Evolutionary conservation across 2,113 vertebrate species (phyloP).

Genomic region (Brachionichthys hirsutus): DNA sequence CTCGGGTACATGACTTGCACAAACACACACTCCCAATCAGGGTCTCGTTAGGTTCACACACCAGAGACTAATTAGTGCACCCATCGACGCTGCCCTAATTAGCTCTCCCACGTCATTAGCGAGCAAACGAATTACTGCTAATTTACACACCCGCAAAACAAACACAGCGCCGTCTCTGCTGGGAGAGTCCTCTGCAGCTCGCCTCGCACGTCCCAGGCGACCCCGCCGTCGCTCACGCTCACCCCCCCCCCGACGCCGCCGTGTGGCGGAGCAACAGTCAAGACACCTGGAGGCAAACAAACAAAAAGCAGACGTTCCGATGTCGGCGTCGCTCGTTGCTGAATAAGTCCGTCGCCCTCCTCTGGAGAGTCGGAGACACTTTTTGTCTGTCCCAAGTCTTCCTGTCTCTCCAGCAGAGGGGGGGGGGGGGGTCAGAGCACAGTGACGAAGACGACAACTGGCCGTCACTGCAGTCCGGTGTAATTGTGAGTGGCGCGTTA

Average conservation of each 20-base stretch:
- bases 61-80: constrained; percentile 81
- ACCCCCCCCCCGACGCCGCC: neutral
- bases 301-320: neutral
- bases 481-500: constrained; percentile 36
- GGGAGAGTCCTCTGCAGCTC: constrained; percentile 59
- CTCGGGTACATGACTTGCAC: constrained; percentile 55
- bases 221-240: constrained; percentile 21
- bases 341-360: constrained; percentile 15
- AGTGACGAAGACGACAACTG: constrained; percentile 41
- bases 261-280: constrained; percentile 3
- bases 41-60: constrained; percentile 79
- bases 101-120: constrained; percentile 80
- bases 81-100: constrained; percentile 81
- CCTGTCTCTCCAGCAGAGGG: constrained; percentile 68
- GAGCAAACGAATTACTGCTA: constrained; percentile 81
- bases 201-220: constrained; percentile 31
- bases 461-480: constrained; percentile 32
- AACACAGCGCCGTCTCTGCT: constrained; percentile 72
- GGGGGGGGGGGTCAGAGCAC: constrained; percentile 68
- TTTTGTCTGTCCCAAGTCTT: constrained; percentile 10
- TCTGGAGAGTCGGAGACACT: neutral
- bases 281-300: neutral
- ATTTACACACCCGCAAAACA: constrained; percentile 80
- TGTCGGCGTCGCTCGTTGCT: neutral
- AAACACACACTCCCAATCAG: constrained; percentile 66